A percentile compares a stretch with the other conserved stretches of the same genome.
Evolutionary conservation across 1,140 invertebrate genomes (phyloP).

Genomic region (Elysia chlorotica): DNA sequence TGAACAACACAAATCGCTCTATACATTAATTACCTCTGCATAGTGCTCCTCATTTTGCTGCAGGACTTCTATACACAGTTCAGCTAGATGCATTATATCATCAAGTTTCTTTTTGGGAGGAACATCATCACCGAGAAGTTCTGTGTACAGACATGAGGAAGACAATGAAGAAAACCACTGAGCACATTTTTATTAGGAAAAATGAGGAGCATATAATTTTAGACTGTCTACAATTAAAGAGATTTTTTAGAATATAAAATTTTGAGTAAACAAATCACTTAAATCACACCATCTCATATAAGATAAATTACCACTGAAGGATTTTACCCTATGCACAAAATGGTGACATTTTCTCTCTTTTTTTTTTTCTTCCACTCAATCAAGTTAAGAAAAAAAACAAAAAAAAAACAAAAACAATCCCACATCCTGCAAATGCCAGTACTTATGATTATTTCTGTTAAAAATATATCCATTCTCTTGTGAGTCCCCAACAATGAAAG

Average conservation of each 20-base stretch:
- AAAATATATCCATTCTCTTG: too few species aligned
- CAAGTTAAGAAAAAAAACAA: too few species aligned
- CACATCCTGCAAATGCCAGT: too few species aligned
- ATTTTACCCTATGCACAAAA: too few species aligned
- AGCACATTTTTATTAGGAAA: too few species aligned
- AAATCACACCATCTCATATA: not conserved
- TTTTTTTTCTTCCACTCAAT: too few species aligned
- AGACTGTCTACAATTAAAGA: not conserved
- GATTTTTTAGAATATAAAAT: not conserved
- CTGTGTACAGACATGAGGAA: slow-evolving; percentile 25
- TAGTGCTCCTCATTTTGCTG: slow-evolving; percentile 99
- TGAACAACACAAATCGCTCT: too few species aligned
- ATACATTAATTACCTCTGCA: slow-evolving; percentile 97
- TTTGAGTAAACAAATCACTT: not conserved
- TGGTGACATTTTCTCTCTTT: too few species aligned
- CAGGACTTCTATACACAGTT: slow-evolving; percentile 96
- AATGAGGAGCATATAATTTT: too few species aligned
- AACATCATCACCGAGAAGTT: slow-evolving; percentile 48
- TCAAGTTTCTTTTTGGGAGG: slow-evolving; percentile 77
- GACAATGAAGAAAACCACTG: not conserved
- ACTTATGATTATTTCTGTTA: too few species aligned
- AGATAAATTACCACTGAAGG: not conserved
- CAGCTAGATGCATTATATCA: slow-evolving; percentile 94
- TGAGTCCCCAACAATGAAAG: too few species aligned
- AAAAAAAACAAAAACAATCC: too few species aligned